Conservation (phyloP, 2,113 vertebrate species). For the human (Homo sapiens) region DNA sequence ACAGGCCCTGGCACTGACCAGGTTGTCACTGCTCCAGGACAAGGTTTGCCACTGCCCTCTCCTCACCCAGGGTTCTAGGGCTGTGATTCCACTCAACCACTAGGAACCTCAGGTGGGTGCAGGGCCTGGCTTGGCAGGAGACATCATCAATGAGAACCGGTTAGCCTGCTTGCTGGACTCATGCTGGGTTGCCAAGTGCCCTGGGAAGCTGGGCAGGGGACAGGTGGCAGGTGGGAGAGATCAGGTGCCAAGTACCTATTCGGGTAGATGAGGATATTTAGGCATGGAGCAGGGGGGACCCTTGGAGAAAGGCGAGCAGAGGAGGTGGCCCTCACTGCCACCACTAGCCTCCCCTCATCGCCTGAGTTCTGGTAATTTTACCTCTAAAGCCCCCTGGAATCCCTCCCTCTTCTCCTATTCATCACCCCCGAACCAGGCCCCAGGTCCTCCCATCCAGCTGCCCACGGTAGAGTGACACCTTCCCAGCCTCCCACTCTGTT, state of each 20-base stretch:
- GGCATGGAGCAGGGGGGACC: background rate
- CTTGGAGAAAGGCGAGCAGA: too few species aligned
- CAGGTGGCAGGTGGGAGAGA: background rate
- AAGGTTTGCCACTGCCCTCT: background rate
- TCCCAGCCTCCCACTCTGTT: background rate
- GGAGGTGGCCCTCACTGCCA: background rate
- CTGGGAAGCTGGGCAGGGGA: background rate
- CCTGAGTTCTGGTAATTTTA: background rate
- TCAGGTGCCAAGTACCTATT: background rate
- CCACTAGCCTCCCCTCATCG: background rate
- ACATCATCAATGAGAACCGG: background rate
- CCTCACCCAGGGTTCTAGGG: background rate
- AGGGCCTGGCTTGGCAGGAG: background rate
- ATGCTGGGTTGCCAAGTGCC: background rate
- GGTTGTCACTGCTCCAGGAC: background rate
- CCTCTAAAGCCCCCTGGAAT: background rate
- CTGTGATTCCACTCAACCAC: background rate
- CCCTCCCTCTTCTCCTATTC: background rate
- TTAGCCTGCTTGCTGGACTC: background rate
- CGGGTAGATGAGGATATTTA: background rate
- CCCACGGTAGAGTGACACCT: background rate
- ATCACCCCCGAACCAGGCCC: background rate
- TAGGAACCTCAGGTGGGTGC: background rate
- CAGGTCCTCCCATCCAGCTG: background rate
- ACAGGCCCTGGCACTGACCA: background rate